Base-by-base conservation (phyloP, 2,888 invertebrate genomes). In the Drosophila prolongata region DNA sequence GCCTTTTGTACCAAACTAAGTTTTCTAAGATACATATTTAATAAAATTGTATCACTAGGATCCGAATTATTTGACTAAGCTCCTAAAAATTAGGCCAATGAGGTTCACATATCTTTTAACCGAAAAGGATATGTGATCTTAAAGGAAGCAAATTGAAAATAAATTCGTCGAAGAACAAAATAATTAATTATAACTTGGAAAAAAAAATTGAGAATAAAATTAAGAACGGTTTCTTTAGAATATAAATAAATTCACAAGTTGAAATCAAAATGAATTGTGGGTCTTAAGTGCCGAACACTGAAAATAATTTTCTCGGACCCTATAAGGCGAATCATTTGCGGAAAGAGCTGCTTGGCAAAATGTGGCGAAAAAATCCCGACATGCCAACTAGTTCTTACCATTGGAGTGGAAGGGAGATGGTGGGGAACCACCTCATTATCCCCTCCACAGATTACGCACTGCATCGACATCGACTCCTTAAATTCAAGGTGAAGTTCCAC, bases 401-500 rank as follows among this genome's bases (percentile, higher is more conserved):
- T 34, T 34, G 6, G 16, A 61, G 40, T 19, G 37, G 24, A 47
- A 13, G 46, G 19, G 40, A 34, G 11, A 1, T 1, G 35, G 5
- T 10, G 19, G 40, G 9, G 24, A 24, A n/a, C 13, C 30, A 35
- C 47, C 50, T 50, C 34, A 42, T 42, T 27, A 64, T 27, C 5
- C 42, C 50, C 14, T 24, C 14, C 24, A 8, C 19, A n/a, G 34
- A 43, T 13, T 71, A 71, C 70, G 70, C 70, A 71, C 73, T 64
- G 13, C 40, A 34, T 11, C 24, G 44, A 52, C 10, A 58, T 30
- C 52, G 76, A 77, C 85, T 89, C 90, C 89, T 89, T 90, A 66
- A 88, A 75, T 54, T 85, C 87, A 89, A 89, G 88, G 87, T 89
- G 81, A 40, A 2, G 40, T 3, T 35, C 38, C 38, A n/a, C 14